Base-by-base conservation (phyloP, 2,888 invertebrate genomes). In the Hetaerina titia region DNA sequence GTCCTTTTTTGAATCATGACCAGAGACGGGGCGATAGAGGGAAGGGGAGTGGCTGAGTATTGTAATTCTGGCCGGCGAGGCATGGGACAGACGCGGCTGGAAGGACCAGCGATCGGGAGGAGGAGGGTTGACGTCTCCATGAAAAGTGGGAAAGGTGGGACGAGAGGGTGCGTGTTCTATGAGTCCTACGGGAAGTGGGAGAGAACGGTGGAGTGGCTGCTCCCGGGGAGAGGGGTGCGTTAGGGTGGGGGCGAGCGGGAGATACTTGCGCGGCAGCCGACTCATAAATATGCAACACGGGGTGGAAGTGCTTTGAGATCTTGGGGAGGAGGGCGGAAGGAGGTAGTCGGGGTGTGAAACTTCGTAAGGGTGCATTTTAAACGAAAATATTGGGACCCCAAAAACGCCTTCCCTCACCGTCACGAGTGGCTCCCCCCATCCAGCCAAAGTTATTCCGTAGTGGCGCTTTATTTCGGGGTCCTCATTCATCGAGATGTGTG, bases 301-400 rank as follows among this genome's bases (percentile, higher is more conserved):
- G 60, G 31, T 81, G 25, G 25, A 15, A 81, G 81, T 81, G 81
- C 81, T 81, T 81, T 81, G 81, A 81, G 81, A 81, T 81, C 81
- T 81, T 25, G 81, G 22, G 45, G 45, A 31, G 31, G 81, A 1
- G 81, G 31, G 81, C 81, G 81, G 81, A 4, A 81, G 81, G 81
- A 2, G 31, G 31, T 2, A 11, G 81, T 9, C 25, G 81, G 81
- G 81, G 81, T 81, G 81, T 81, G 81, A 81, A 81, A 81, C 81
- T 81, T 81, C 81, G 81, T 81, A 31, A 31, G 81, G 81, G 81
- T 81, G 81, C 81, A 81, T 81, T 81, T 81, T 81, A 81, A 81
- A 81, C 81, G 81, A 81, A 81, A 81, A 81, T 81, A 81, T 81
- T 81, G 81, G 81, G 81, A 81, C 25, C 81, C 81, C 25, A 81